Evolutionary conservation across 2,797 vertebrate genomes (phyloP).

Genomic region (Cryptoblepharus egeriae): DNA sequence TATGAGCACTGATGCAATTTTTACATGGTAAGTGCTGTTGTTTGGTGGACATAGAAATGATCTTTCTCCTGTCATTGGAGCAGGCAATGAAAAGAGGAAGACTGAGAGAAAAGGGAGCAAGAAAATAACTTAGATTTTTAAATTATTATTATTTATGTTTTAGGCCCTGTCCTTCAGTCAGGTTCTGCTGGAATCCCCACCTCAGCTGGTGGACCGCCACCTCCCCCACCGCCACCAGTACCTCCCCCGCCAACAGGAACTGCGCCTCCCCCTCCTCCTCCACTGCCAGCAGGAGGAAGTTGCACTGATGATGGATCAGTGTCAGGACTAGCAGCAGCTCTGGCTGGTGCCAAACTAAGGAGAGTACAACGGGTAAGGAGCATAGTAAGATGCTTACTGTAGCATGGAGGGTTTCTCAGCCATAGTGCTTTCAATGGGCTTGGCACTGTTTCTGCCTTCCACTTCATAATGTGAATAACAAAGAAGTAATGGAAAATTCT

Average conservation of each 20-base stretch:
- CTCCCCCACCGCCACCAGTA: conserved; percentile 81
- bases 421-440: too few relatives aligned
- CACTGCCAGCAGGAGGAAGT: conserved; percentile 82
- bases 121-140: fast-evolving
- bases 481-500: too few relatives aligned
- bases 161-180: conserved; percentile 88
- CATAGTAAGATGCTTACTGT: too few relatives aligned
- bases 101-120: fast-evolving
- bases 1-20: background rate
- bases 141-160: conserved; percentile 58
- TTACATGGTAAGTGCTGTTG: background rate
- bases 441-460: too few relatives aligned
- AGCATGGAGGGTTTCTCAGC: too few relatives aligned
- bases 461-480: too few relatives aligned
- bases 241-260: conserved; percentile 82
- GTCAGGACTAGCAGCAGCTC: conserved; percentile 92
- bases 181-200: conserved; percentile 82
- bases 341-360: conserved; percentile 97
- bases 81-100: too few relatives aligned
- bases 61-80: fast-evolving
- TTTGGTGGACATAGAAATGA: fast-evolving
- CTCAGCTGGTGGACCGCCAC: conserved; percentile 86
- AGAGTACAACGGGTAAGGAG: conserved; percentile 93
- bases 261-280: conserved; percentile 80
- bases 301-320: conserved; percentile 80